These are phyloP conservation scores for Melipona bicolor DNA, from an alignment of 2,888 invertebrate genomes.

Conservation along the genomic window DNA sequence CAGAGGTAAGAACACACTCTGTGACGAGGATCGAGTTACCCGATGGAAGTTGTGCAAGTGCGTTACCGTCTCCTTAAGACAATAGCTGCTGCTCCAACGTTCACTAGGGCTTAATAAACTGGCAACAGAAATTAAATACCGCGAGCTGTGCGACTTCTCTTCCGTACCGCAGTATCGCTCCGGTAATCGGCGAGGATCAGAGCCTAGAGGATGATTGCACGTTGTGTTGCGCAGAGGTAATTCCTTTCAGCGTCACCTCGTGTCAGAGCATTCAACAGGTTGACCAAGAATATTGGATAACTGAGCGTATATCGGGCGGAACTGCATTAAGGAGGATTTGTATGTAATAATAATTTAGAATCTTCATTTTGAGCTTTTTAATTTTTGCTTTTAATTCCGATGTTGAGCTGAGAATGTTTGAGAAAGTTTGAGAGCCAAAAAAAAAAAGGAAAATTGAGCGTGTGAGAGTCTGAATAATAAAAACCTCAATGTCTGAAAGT, in stretches of 20 bases:
- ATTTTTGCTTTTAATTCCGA: no score
- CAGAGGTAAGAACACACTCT: constrained; percentile 31
- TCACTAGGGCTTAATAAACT: constrained; percentile 33
- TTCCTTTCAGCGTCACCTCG: background rate
- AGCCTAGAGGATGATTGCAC: background rate
- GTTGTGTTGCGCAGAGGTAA: background rate
- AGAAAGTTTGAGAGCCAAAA: background rate
- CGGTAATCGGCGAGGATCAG: background rate
- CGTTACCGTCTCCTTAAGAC: constrained; percentile 37
- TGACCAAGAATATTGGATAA: background rate
- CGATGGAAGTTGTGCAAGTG: constrained; percentile 51
- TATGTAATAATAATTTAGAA: no score
- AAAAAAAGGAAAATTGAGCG: background rate
- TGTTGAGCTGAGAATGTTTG: no score
- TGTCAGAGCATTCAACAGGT: background rate
- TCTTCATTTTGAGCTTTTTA: background rate
- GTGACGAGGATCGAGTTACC: constrained; percentile 40
- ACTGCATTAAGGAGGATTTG: background rate
- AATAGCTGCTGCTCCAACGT: constrained; percentile 16
- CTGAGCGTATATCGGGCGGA: no score
- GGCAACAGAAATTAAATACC: constrained; percentile 32
- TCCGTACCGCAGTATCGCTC: background rate
- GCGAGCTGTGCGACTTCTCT: background rate
- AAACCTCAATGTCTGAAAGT: background rate
- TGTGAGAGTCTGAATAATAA: background rate